Evolutionary conservation across 2,888 invertebrate species (phyloP).

Genomic region (Lathronympha strigana): DNA sequence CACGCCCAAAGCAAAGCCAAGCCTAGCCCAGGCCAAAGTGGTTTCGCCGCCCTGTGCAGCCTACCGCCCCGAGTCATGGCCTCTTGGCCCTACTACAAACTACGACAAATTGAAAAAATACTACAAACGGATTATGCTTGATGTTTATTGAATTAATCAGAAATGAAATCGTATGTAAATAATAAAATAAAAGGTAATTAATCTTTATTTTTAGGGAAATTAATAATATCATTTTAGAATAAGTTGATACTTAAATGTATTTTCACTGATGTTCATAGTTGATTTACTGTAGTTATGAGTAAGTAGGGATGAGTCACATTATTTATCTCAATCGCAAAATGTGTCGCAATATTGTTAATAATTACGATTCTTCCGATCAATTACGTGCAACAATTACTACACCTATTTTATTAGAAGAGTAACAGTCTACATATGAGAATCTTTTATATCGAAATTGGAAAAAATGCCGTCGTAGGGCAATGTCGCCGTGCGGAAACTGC

Average conservation of each 20-base stretch:
- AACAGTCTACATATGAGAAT: not conserved
- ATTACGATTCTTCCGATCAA: not conserved
- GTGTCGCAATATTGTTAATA: not conserved
- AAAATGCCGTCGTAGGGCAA: not conserved
- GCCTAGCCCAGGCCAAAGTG: too few species aligned
- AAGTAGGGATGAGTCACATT: conserved; percentile 1
- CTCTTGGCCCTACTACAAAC: too few species aligned
- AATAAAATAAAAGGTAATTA: not conserved
- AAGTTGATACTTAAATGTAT: not conserved
- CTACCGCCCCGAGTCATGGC: too few species aligned
- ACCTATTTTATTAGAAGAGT: too few species aligned
- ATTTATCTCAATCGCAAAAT: conserved; percentile 11
- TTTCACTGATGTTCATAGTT: not conserved
- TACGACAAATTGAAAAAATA: too few species aligned
- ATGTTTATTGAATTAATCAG: too few species aligned
- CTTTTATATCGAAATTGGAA: not conserved
- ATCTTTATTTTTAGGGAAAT: not conserved
- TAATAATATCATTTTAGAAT: not conserved
- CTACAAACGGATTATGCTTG: too few species aligned
- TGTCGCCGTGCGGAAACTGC: conserved; percentile 1
- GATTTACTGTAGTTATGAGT: too few species aligned
- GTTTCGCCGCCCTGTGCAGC: too few species aligned
- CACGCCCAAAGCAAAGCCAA: too few species aligned
- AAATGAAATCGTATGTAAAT: too few species aligned
- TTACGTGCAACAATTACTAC: too few species aligned